A percentile compares a stretch with the other conserved stretches of the same genome.
These are phyloP conservation scores for Philopedon plagiatum DNA, from an alignment of 2,888 invertebrate species.

Conservation along the genomic window DNA sequence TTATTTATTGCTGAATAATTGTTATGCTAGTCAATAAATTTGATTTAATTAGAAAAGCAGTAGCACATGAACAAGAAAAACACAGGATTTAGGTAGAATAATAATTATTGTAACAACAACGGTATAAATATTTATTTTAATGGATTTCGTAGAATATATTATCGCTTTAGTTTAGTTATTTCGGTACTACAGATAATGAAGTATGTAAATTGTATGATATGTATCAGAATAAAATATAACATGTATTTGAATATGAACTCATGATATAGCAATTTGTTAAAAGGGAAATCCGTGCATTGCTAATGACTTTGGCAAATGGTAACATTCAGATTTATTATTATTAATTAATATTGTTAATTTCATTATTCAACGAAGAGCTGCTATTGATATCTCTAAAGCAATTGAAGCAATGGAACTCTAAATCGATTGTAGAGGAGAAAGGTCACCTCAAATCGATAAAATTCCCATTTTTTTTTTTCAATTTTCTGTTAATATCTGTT, in stretches of 20 bases:
- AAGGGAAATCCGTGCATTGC: too few relatives aligned
- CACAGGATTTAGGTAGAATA: neutral
- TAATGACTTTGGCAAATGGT: too few relatives aligned
- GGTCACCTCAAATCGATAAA: too few relatives aligned
- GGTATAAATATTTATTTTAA: constrained; percentile 15
- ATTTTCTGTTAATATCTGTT: too few relatives aligned
- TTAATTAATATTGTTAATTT: too few relatives aligned
- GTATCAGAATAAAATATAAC: neutral
- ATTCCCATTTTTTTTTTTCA: too few relatives aligned
- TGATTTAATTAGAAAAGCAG: constrained; percentile 5
- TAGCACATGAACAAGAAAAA: constrained; percentile 1
- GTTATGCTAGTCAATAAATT: neutral
- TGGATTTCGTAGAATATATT: neutral
- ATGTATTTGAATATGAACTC: neutral
- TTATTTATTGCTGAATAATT: neutral
- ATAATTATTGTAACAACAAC: constrained; percentile 17
- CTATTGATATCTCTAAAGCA: too few relatives aligned
- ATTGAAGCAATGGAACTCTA: too few relatives aligned
- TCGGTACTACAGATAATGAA: constrained; percentile 9
- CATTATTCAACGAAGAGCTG: too few relatives aligned
- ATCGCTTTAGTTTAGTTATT: constrained; percentile 22
- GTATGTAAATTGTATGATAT: neutral
- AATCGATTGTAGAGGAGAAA: too few relatives aligned
- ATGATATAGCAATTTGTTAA: neutral
- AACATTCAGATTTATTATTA: too few relatives aligned